Conservation (phyloP, 1,140 invertebrate genomes). For the Lasaia peninsularis region DNA sequence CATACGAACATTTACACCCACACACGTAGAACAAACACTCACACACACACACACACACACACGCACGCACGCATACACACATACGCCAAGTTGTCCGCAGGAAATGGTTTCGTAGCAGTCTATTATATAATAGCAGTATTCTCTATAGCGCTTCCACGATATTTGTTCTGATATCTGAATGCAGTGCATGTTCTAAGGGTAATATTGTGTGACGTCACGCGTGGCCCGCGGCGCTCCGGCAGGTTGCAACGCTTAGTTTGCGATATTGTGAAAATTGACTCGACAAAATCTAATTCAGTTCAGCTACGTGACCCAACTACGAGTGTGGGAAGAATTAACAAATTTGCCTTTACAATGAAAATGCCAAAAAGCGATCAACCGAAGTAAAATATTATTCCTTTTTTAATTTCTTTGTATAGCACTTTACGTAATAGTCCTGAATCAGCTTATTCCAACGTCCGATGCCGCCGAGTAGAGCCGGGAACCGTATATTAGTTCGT, state of each 20-base stretch:
- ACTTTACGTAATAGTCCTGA: too few species aligned
- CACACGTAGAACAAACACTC: too few species aligned
- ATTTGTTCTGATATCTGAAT: constrained; percentile 27
- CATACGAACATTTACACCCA: too few species aligned
- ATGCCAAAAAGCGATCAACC: not conserved
- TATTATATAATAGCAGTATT: not conserved
- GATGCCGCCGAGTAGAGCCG: too few species aligned
- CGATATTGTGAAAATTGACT: constrained; percentile 39
- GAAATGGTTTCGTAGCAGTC: too few species aligned
- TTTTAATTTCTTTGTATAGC: too few species aligned
- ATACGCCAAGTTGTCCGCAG: too few species aligned
- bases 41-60: too few species aligned
- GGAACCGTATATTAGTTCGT: too few species aligned
- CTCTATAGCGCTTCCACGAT: constrained; percentile 16
- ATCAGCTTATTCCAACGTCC: too few species aligned
- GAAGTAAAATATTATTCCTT: too few species aligned
- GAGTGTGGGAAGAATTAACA: constrained; percentile 23
- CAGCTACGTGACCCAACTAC: constrained; percentile 30
- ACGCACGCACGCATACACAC: too few species aligned
- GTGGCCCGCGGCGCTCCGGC: constrained; percentile 29
- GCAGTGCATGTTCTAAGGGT: constrained; percentile 25
- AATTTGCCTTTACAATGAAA: constrained; percentile 25
- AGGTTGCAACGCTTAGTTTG: constrained; percentile 33
- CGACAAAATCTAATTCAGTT: constrained; percentile 36
- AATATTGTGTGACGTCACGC: constrained; percentile 28